A percentile compares a stretch with the other conserved stretches of the same genome.
These are phyloP conservation scores for Elysia chlorotica DNA, from an alignment of 1,140 invertebrate species.

Conservation along the genomic window DNA sequence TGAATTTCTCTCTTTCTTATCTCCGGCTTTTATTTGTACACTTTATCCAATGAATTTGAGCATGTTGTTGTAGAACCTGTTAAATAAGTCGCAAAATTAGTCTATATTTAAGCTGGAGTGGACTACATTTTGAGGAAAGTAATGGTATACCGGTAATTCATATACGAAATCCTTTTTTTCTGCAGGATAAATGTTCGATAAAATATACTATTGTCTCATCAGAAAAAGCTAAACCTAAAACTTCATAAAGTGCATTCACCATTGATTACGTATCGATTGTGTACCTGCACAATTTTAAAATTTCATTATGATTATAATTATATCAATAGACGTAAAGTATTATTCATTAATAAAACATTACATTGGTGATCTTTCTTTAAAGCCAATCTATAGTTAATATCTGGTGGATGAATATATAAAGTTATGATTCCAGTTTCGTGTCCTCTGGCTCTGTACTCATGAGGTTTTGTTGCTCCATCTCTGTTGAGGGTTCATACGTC, in stretches of 20 bases:
- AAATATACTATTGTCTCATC: neutral
- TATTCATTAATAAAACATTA: neutral
- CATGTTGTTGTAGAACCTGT: neutral
- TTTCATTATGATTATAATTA: neutral
- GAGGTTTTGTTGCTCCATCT: no score
- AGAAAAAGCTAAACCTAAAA: neutral
- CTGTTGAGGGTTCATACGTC: no score
- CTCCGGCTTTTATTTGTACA: neutral
- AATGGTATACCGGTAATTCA: neutral
- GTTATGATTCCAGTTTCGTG: no score
- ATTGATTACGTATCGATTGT: neutral
- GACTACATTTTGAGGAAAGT: neutral
- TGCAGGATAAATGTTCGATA: neutral
- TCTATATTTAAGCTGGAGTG: neutral
- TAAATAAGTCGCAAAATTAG: neutral
- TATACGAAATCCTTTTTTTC: neutral
- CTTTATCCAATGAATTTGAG: no score
- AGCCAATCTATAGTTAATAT: neutral
- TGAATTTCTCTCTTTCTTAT: neutral
- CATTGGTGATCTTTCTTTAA: neutral
- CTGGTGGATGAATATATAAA: no score
- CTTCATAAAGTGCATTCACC: neutral
- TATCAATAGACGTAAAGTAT: neutral
- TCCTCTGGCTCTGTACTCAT: no score
- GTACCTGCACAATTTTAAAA: neutral